Percentiles rank a stretch among this genome's conserved stretches.
These are phyloP conservation scores for Dendropsophus ebraccatus DNA, from an alignment of 2,113 vertebrate species.

Conservation along the genomic window DNA sequence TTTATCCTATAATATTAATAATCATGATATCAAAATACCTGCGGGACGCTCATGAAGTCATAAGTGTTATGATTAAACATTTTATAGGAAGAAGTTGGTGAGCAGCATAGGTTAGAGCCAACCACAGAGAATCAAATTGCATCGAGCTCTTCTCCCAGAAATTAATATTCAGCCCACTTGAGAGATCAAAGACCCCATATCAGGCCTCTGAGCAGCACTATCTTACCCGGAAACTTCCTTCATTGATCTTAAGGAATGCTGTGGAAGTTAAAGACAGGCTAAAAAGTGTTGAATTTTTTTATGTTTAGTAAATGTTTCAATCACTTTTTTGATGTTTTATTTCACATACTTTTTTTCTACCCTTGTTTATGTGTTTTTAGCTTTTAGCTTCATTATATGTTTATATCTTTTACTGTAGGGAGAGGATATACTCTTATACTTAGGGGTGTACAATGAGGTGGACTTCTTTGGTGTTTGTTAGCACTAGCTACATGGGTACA, in stretches of 20 bases:
- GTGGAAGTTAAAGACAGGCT: background rate
- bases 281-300: background rate
- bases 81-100: background rate
- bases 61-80: background rate
- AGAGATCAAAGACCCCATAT: constrained; percentile 25
- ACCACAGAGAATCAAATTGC: constrained; percentile 7
- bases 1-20: background rate
- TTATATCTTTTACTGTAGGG: too few species aligned
- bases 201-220: background rate
- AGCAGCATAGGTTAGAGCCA: background rate
- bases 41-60: background rate
- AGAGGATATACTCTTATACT: too few species aligned
- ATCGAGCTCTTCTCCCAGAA: background rate
- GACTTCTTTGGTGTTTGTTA: too few species aligned
- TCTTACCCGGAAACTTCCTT: background rate
- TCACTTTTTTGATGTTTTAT: too few species aligned
- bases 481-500: too few species aligned
- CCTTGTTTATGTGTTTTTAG: too few species aligned
- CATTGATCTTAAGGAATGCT: background rate
- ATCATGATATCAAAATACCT: background rate
- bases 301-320: background rate
- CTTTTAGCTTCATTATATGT: too few species aligned
- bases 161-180: background rate
- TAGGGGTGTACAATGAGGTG: too few species aligned
- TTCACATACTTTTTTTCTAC: too few species aligned